Base-by-base conservation (phyloP, 2,888 invertebrate species). In the Coenonympha glycerion region DNA sequence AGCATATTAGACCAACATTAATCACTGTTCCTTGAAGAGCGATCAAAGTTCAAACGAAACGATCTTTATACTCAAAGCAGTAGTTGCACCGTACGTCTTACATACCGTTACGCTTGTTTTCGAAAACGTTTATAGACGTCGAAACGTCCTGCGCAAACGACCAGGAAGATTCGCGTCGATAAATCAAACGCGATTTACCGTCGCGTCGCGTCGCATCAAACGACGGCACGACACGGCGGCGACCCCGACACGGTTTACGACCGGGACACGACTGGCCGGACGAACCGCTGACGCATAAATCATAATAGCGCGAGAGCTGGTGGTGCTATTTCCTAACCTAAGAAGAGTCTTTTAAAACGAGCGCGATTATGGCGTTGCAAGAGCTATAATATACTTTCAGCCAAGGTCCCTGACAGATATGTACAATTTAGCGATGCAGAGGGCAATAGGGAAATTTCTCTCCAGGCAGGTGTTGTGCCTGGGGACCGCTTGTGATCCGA, bases 261-360 rank as follows among this genome's bases (percentile, higher is more conserved):
- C 76, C 70, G 53, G 68, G 78, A 78, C 79, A 63, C 67, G 63
- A 65, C 66, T 73, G 75, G 76, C 79, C 77, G 71, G 76, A 79
- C 77, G 71, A 62, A 73, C 72, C 64, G 59, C 69, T 71, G 72
- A 68, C 76, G 56, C 70, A 76, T 86, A 85, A 85, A 85, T 85
- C 39, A 39, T 39, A 39, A 15, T 39, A 39, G 22, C 4, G 3
- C 2, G 9, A 24, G 39, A 39, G 39, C 22, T 9, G 4, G 24
- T 9, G 39, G 21, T n/a, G n/a, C n/a, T n/a, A n/a, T n/a, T n/a
- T n/a, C n/a, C n/a, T n/a, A n/a, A n/a, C n/a, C n/a, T n/a, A n/a
- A n/a, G n/a, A n/a, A n/a, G n/a, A n/a, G n/a, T n/a, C n/a, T n/a
- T n/a, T n/a, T n/a, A n/a, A n/a, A n/a, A n/a, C n/a, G n/a, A n/a